A percentile compares a stretch with the other conserved stretches of the same genome.
These are phyloP conservation scores for Schizothorax lantsangensis DNA, from an alignment of 2,797 vertebrate species.

Conservation along the genomic window DNA sequence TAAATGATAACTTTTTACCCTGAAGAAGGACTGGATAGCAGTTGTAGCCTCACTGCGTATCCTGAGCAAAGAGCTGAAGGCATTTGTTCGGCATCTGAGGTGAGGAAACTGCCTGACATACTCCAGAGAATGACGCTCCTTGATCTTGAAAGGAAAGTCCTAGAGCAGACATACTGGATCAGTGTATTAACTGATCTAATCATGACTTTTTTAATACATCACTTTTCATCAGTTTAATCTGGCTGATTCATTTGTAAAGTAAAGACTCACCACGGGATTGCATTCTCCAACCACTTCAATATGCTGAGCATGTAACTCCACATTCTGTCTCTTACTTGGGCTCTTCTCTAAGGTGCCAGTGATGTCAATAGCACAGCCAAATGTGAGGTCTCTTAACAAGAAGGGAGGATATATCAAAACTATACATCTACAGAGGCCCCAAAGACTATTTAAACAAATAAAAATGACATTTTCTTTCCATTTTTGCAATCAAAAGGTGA, in stretches of 20 bases:
- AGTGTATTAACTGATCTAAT: background rate
- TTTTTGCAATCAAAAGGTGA: background rate
- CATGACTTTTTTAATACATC: background rate
- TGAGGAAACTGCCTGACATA: slow-evolving; percentile 91
- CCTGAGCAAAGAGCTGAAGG: slow-evolving; percentile 85
- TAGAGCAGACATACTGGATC: slow-evolving; percentile 56
- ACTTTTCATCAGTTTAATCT: background rate
- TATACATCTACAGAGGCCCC: background rate
- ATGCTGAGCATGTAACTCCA: slow-evolving; percentile 87
- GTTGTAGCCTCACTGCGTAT: slow-evolving; percentile 89
- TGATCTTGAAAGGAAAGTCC: slow-evolving; percentile 89
- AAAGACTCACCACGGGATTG: slow-evolving; percentile 81
- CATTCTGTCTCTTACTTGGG: slow-evolving; percentile 80
- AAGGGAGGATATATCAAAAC: background rate
- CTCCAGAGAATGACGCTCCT: slow-evolving; percentile 84
- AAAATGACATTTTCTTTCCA: background rate
- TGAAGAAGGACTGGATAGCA: slow-evolving; percentile 90
- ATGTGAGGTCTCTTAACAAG: slow-evolving; percentile 81
- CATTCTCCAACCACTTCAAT: slow-evolving; percentile 87
- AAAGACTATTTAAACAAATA: background rate
- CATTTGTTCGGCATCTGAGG: slow-evolving; percentile 87
- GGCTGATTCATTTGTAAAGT: background rate
- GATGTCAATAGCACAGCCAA: slow-evolving; percentile 90
- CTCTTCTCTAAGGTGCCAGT: slow-evolving; percentile 86
- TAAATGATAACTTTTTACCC: slow-evolving; percentile 73